Evolutionary conservation across 2,113 vertebrate genomes (phyloP).

Genomic region (Chloroceryle aenea): DNA sequence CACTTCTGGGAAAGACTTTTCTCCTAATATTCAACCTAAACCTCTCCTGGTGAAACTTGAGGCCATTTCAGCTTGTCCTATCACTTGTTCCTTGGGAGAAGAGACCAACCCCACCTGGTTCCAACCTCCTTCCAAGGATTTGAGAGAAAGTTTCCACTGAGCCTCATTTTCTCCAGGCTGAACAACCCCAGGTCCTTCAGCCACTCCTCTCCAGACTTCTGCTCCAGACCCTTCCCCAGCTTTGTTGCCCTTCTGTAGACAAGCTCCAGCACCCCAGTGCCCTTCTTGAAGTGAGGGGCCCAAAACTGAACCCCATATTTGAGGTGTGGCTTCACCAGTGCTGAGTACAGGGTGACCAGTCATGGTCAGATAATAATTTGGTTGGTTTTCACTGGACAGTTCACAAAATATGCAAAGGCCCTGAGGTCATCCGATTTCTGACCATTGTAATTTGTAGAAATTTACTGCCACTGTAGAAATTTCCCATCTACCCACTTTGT

Average conservation of each 20-base stretch:
- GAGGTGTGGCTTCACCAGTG: background rate
- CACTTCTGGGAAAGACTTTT: background rate
- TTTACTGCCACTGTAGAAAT: rapidly evolving
- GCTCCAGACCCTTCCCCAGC: background rate
- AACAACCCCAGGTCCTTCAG: background rate
- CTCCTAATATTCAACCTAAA: background rate
- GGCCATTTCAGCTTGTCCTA: background rate
- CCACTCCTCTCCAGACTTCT: background rate
- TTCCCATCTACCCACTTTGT: rapidly evolving
- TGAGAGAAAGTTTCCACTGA: background rate
- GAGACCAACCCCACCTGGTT: background rate
- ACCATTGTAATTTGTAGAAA: background rate
- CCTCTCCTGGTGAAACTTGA: background rate
- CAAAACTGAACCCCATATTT: background rate
- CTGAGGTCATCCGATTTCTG: rapidly evolving
- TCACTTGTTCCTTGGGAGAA: background rate
- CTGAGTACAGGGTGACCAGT: background rate
- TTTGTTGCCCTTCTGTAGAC: too few species aligned
- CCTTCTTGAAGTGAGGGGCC: background rate
- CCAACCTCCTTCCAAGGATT: background rate
- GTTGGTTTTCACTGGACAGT: background rate
- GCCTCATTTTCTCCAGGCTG: background rate
- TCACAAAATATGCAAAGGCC: background rate
- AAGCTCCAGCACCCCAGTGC: background rate
- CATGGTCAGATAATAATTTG: background rate